Percentiles rank a stretch among this genome's conserved stretches.
Evolutionary conservation across 2,797 vertebrate species (phyloP).

Genomic region (Phyllotis vaccarum): DNA sequence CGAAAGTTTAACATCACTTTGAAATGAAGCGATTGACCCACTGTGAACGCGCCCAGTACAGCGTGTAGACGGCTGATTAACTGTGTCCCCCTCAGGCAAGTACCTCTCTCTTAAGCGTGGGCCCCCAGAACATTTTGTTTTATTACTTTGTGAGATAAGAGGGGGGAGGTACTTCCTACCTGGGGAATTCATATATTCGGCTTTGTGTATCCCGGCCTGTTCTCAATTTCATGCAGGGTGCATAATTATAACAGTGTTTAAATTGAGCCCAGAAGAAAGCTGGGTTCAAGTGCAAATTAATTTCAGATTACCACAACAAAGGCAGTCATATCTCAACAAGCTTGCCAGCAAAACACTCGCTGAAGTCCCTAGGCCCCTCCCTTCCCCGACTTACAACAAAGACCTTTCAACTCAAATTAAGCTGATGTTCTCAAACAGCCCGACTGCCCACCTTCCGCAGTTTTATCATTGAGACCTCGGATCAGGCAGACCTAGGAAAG

Average conservation of each 20-base stretch:
- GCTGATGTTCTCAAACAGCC: constrained; percentile 91
- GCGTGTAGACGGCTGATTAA: constrained; percentile 95
- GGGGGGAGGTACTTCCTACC: constrained; percentile 92
- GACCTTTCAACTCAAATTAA: constrained; percentile 94
- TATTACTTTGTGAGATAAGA: constrained; percentile 98
- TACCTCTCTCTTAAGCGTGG: constrained; percentile 95
- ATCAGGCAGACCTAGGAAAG: constrained; percentile 69
- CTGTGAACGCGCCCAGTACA: constrained; percentile 93
- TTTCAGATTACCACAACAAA: constrained; percentile 99
- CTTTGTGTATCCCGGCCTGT: constrained; percentile 95
- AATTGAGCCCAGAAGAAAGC: constrained; percentile 99
- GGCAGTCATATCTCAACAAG: constrained; percentile 95
- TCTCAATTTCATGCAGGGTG: constrained; percentile 95
- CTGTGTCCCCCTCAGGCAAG: constrained; percentile 98
- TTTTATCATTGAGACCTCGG: constrained; percentile 85
- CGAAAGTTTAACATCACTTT: constrained; percentile 94
- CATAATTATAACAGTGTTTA: constrained; percentile 97
- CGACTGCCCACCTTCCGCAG: constrained; percentile 86
- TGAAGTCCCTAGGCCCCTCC: constrained; percentile 93
- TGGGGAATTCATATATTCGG: constrained; percentile 96
- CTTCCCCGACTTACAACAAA: constrained; percentile 91
- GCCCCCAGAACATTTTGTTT: constrained; percentile 96
- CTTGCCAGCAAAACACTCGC: constrained; percentile 94
- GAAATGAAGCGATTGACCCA: constrained; percentile 94
- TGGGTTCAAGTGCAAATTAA: constrained; percentile 99